Evolutionary conservation across 2,113 vertebrate species (phyloP), one percentile per base, ranked within the genome.

Genomic region (Tychaedon coryphoeus): DNA sequence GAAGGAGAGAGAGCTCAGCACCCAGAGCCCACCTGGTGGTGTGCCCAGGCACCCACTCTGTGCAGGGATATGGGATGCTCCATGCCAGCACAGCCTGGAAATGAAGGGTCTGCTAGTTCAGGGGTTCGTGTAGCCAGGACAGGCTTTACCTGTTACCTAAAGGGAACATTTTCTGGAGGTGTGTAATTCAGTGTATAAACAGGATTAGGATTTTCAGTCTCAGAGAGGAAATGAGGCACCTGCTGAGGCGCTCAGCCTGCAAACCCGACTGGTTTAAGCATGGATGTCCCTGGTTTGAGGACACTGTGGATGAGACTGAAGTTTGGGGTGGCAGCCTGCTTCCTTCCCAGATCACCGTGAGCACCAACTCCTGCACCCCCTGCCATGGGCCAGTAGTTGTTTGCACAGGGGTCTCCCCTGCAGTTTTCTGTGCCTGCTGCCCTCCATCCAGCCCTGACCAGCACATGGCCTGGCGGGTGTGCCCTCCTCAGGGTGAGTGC

Each of bases 391-490:
- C 34, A 81, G 45, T 2, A 23, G 25, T 10, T 50, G 10, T 34
- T 69, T 51, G 73, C 43, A 3, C 2, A 0, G 24, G 15, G 57
- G 23, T 47, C 17, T 61, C 24, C 42, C 14, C 43, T 17, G 2
- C 31, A 3, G 20, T 19, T 72, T 42, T 67, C n/a, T 48, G 38
- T 71, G 50, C 33, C 67, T 22, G 45, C 40, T 42, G 33, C 80
- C 34, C 47, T 81, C n/a, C 47, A 3, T 48, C 60, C 38, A 48
- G 62, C 36, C 53, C 31, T n/a, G 69, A 25, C 3, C 42, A 34
- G 48, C 24, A 3, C 5, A 0, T 3, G 10, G 19, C 19, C 8
- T 11, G 56, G 64, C 0, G 0, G 20, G 12, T 57, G 64, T 62
- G 47, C 11, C n/a, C 42, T 38, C 13, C 69, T 42, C 62, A 22